Evolutionary conservation across 2,888 invertebrate genomes (phyloP).

Genomic region (Eulithis testata): DNA sequence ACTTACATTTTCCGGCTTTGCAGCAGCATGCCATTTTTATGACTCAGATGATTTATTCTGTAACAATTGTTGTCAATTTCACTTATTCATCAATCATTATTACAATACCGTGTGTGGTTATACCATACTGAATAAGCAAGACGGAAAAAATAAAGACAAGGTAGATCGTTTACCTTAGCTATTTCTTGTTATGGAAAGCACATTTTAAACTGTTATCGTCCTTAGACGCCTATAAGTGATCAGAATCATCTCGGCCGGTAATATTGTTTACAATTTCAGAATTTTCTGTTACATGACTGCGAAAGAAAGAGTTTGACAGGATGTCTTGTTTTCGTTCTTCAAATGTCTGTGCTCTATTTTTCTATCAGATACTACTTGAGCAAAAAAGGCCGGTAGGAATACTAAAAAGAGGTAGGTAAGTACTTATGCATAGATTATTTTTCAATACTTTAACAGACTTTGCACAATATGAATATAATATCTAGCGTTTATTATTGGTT

Average conservation of each 20-base stretch:
- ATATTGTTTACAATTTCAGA: not conserved
- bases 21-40: conserved; percentile 69
- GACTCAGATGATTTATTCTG: conserved; percentile 40
- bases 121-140: too few species aligned
- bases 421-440: too few species aligned
- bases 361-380: conserved; percentile 6
- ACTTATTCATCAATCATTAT: too few species aligned
- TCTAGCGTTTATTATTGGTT: too few species aligned
- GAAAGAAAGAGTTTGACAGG: conserved; percentile 18
- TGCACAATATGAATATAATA: too few species aligned
- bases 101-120: too few species aligned
- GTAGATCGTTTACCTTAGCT: not conserved
- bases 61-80: conserved; percentile 24
- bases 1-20: conserved; percentile 58
- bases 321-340: conserved; percentile 26
- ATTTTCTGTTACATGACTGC: conserved; percentile 29
- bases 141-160: too few species aligned
- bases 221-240: conserved; percentile 22
- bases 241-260: conserved; percentile 27
- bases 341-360: conserved; percentile 23
- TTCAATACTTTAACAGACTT: too few species aligned
- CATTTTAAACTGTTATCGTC: conserved; percentile 36
- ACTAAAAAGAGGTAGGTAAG: not conserved
- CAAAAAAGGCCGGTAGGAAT: conserved; percentile 1
- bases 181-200: conserved; percentile 28